These are phyloP conservation scores for Aphidius ervi DNA, from an alignment of 1,140 invertebrate species.

Conservation along the genomic window DNA sequence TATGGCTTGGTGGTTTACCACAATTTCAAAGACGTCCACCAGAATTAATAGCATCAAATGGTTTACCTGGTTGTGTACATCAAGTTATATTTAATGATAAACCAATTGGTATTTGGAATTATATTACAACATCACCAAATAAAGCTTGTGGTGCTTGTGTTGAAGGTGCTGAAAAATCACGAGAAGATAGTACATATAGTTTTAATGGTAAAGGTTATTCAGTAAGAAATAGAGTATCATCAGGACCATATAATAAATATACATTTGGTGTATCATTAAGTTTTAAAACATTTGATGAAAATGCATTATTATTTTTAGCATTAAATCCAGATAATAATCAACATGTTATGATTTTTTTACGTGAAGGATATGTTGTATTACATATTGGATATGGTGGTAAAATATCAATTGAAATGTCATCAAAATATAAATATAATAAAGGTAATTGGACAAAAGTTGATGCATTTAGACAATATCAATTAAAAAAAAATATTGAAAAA, in stretches of 20 bases:
- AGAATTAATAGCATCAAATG: constrained; percentile 49
- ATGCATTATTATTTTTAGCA: constrained; percentile 81
- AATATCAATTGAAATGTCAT: constrained; percentile 62
- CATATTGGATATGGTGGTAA: constrained; percentile 67
- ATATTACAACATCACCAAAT: constrained; percentile 59
- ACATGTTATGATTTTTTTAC: constrained; percentile 71
- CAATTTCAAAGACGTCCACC: constrained; percentile 51
- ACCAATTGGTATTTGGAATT: constrained; percentile 86
- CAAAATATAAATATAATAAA: constrained; percentile 72
- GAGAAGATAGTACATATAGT: constrained; percentile 56
- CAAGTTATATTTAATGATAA: constrained; percentile 72
- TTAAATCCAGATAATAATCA: constrained; percentile 69
- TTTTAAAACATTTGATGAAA: constrained; percentile 83
- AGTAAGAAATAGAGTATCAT: constrained; percentile 59
- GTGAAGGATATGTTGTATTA: constrained; percentile 72
- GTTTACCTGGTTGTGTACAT: constrained; percentile 73
- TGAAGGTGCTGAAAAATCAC: constrained; percentile 59
- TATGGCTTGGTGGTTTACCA: constrained; percentile 59
- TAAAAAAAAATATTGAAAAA: constrained; percentile 50
- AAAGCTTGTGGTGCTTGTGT: constrained; percentile 71
- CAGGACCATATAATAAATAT: constrained; percentile 64
- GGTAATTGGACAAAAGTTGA: constrained; percentile 76
- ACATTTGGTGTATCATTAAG: constrained; percentile 74
- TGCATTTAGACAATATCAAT: constrained; percentile 54
- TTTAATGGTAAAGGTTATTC: constrained; percentile 80